Evolutionary conservation across 1,140 invertebrate species (phyloP), one percentile per base, ranked within the genome.

Genomic region (Rhynchophorus ferrugineus): DNA sequence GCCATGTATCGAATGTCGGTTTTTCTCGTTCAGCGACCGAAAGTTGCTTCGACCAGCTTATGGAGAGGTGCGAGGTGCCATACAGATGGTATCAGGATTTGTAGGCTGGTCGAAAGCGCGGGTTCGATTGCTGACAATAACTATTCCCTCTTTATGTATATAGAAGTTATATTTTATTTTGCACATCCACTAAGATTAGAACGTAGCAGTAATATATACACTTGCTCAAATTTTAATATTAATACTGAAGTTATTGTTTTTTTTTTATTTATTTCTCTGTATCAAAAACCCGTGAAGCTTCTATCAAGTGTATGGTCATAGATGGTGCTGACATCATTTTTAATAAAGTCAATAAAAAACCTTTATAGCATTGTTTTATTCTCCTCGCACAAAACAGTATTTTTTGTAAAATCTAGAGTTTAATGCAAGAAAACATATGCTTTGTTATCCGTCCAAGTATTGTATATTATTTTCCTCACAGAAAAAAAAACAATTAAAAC

Each of bases 191-290:
- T 52, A 46, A 21, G 24, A 48, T 45, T 36, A 44, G 52, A 43
- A 61, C 56, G 58, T 59, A 63, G 57, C 57, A 58, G 49, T 65
- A 60, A 59, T 61, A 50, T 63, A 61, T 62, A 64, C 64, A 64
- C 58, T 66, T 66, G 64, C 62, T 64, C 64, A 66, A 66, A 54
- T 61, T 56, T 57, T 59, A 54, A 59, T 61, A 56, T 44, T 61
- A 57, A 52, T 62, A 60, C 44, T 61, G 43, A 60, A 58, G 53
- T 60, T 54, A 54, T 61, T 59, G 55, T 61, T 60, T 55, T 59
- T 38, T 60, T 59, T 58, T 64, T 60, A 55, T 59, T 62, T 61
- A 58, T 59, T 65, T 60, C 57, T 41, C 41, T 57, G 50, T 56
- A 56, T 65, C 58, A 41, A 63, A 63, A 65, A 57, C 63, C 38